Conservation (phyloP, 2,113 vertebrate genomes). For the Macroglossus sobrinus region DNA sequence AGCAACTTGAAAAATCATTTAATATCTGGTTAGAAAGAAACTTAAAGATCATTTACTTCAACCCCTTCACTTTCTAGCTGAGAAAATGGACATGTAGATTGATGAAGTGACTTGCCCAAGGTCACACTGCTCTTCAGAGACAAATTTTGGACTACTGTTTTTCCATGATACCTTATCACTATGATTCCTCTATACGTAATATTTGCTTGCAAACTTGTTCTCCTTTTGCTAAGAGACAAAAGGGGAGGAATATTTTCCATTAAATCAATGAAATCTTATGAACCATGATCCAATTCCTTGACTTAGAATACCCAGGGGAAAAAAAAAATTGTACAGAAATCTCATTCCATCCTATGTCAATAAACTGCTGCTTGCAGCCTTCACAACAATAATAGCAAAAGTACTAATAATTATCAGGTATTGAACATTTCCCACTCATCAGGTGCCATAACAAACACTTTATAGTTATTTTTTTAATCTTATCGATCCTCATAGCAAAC, state of each 20-base stretch:
- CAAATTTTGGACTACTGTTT: neutral
- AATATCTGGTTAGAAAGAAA: constrained; percentile 4
- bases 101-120: neutral
- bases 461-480: too few species aligned
- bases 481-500: neutral
- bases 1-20: constrained; percentile 55
- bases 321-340: neutral
- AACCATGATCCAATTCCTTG: neutral
- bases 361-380: neutral
- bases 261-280: neutral
- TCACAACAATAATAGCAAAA: neutral
- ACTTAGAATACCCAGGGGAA: neutral
- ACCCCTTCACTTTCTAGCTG: neutral
- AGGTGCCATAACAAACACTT: neutral
- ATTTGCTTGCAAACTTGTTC: neutral
- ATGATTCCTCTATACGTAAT: neutral
- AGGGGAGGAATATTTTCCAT: neutral
- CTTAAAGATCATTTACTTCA: constrained; percentile 21
- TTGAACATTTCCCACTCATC: neutral
- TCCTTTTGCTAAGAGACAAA: neutral
- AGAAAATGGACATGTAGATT: neutral
- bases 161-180: neutral
- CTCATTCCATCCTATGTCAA: neutral
- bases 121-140: neutral
- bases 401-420: neutral